Percentiles rank a stretch among this genome's conserved stretches.
Conservation (phyloP, 2,113 vertebrate species). For the Sylvia atricapilla region DNA sequence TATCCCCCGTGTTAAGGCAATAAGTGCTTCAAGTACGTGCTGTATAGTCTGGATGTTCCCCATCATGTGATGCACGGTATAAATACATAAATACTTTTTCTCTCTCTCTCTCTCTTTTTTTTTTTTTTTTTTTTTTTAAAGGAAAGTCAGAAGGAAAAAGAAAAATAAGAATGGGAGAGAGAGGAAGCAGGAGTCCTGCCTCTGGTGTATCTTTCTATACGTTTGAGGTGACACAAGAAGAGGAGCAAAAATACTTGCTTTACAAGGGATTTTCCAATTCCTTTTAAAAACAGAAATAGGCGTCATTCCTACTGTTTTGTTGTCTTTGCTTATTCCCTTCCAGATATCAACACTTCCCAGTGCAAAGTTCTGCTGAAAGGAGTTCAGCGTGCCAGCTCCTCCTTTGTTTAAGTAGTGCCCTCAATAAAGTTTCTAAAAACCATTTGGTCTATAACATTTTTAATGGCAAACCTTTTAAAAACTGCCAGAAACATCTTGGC, state of each 20-base stretch:
- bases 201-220: neutral
- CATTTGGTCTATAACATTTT: conserved; percentile 75
- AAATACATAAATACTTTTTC: neutral
- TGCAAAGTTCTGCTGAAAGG: conserved; percentile 57
- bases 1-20: neutral
- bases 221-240: conserved; percentile 15
- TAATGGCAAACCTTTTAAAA: conserved; percentile 78
- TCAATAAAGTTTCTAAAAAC: conserved; percentile 69
- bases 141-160: neutral
- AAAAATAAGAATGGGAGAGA: neutral
- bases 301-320: conserved; percentile 23
- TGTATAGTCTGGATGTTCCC: neutral
- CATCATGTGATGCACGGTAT: neutral
- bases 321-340: conserved; percentile 55
- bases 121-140: too few species aligned
- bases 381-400: conserved; percentile 24
- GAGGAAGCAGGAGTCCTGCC: neutral
- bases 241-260: neutral
- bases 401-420: conserved; percentile 57
- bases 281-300: conserved; percentile 12
- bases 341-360: conserved; percentile 56
- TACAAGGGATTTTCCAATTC: conserved; percentile 47
- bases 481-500: conserved; percentile 76
- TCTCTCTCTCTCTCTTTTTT: too few species aligned
- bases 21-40: neutral